Percentiles rank a stretch among this genome's conserved stretches.
These are phyloP conservation scores for Myotis yumanensis DNA, from an alignment of 2,113 vertebrate species.

Conservation along the genomic window DNA sequence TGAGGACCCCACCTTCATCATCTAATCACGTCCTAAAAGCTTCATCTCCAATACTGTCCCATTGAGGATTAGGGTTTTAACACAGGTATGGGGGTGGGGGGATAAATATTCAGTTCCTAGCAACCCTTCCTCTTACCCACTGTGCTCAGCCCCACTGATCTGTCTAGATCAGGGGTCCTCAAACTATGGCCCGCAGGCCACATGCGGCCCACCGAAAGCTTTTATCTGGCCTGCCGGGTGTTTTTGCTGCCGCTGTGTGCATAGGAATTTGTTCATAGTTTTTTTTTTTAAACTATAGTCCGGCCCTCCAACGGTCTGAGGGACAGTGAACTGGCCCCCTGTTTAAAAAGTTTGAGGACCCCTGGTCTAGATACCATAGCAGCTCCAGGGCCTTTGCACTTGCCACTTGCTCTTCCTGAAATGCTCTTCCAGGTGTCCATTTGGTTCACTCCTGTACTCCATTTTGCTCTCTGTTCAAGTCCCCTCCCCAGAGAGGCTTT, in stretches of 20 bases:
- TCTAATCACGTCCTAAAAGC: neutral
- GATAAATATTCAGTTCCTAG: neutral
- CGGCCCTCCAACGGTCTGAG: too few species aligned
- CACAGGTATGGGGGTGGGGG: neutral
- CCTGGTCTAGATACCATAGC: neutral
- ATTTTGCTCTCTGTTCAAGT: neutral
- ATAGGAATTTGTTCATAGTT: too few species aligned
- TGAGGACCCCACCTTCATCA: neutral
- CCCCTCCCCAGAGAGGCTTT: neutral
- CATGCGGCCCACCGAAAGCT: too few species aligned
- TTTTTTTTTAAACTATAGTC: too few species aligned
- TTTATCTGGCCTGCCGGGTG: too few species aligned
- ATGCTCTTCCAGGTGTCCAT: neutral
- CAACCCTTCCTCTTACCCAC: too few species aligned
- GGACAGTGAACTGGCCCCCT: too few species aligned
- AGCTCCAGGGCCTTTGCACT: neutral
- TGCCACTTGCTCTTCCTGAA: neutral
- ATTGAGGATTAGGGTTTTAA: neutral
- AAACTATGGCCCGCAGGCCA: too few species aligned
- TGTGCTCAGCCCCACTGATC: neutral
- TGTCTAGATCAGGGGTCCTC: neutral
- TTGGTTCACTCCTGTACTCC: neutral
- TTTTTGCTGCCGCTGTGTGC: too few species aligned
- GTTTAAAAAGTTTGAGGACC: too few species aligned
- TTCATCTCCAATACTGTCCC: neutral